Evolutionary conservation across 2,888 invertebrate genomes (phyloP), one percentile per base, ranked within the genome.

Genomic region (Branchellion lobata): DNA sequence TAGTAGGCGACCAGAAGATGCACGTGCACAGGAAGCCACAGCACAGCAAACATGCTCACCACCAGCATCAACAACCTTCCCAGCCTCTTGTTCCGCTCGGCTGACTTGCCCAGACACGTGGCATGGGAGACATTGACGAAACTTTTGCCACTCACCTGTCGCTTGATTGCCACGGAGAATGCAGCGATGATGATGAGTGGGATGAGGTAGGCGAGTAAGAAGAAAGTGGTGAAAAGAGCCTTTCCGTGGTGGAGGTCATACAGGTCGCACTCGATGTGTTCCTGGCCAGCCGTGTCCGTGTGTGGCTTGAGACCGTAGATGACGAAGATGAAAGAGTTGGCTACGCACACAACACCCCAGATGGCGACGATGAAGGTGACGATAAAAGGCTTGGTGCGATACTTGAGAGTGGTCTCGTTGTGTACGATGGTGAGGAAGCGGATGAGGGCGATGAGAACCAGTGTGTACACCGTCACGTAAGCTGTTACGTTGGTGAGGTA

Each of bases 401-500:
- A 85, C 0, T 92, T 92, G 91, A 93, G 93, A 8, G 81, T 81
- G 3, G 33, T 18, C n/a, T 33, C 53, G 73, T 79, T 80, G 81
- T 82, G 81, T 3, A 81, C 81, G 33, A 82, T 76, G 34, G 82
- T 81, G 61, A 82, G 57, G 57, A 81, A 82, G 72, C 82, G 82
- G 31, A 82, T 53, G 57, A 79, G 34, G 34, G 81, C 29, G 57
- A 82, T 80, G 24, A 82, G 80, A 2, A 82, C 81, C 51, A 82
- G 79, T 3, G 82, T 95, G 88, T 94, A 95, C 8, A 95, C 94
- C 83, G 93, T 93, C 79, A 93, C 94, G 86, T 94, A 94, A 34
- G 94, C 94, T 24, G 94, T 94, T 53, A 94, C 94, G 80, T 94
- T 93, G 82, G 94, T 93, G 86, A 94, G 91, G 85, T 94, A 95